Conservation (phyloP, 2,888 invertebrate genomes). For the Carcina quercana region DNA sequence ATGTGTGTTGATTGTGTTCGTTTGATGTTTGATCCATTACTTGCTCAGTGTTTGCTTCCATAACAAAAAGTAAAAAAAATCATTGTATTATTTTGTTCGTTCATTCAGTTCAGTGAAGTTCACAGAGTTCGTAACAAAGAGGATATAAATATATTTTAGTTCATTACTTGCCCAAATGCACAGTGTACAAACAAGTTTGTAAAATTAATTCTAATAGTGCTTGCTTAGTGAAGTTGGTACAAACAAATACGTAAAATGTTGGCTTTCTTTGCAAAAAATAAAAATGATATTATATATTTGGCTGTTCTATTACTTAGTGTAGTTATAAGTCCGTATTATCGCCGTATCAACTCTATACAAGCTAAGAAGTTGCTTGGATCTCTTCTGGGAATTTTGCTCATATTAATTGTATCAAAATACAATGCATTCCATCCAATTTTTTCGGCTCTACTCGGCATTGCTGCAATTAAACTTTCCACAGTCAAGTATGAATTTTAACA, state of each 20-base stretch:
- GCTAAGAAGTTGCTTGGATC: slow-evolving; percentile 74
- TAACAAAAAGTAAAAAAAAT: too few species aligned
- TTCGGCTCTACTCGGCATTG: slow-evolving; percentile 45
- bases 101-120: too few species aligned
- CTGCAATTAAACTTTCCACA: slow-evolving; percentile 49
- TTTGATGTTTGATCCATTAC: too few species aligned
- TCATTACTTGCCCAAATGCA: too few species aligned
- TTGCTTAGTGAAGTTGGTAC: neutral
- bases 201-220: too few species aligned
- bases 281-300: slow-evolving; percentile 85
- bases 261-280: slow-evolving; percentile 72
- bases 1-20: too few species aligned
- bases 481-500: too few species aligned
- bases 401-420: slow-evolving; percentile 52
- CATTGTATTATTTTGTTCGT: too few species aligned
- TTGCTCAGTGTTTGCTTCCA: too few species aligned
- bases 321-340: slow-evolving; percentile 79
- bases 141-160: too few species aligned
- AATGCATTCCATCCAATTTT: slow-evolving; percentile 54
- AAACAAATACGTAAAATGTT: slow-evolving; percentile 34
- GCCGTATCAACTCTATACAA: slow-evolving; percentile 49
- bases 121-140: too few species aligned
- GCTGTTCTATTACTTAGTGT: slow-evolving; percentile 79
- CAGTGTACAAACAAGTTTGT: too few species aligned
- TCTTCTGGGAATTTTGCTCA: slow-evolving; percentile 45